Evolutionary conservation across 1,140 invertebrate genomes (phyloP).

Genomic region (Zaprionus nigranus): DNA sequence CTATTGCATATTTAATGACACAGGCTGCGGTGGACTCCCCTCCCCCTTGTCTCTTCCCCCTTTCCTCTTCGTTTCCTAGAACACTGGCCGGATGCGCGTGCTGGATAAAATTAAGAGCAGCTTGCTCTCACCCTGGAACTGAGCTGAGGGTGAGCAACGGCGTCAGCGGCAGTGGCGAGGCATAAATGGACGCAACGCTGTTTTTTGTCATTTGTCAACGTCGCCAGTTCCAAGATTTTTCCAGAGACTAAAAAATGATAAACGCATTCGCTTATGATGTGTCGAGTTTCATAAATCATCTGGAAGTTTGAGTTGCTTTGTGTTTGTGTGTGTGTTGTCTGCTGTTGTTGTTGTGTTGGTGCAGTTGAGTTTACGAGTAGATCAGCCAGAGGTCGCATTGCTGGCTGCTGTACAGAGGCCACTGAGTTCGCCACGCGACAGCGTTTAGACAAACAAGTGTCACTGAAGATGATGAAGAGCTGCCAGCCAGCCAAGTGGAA

Average conservation of each 20-base stretch:
- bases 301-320: conserved; percentile 36
- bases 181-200: conserved; percentile 43
- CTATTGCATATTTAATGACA: conserved; percentile 81
- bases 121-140: conserved; percentile 9
- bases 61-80: conserved; percentile 19
- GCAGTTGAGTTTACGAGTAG: conserved; percentile 42
- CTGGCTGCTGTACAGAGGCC: conserved; percentile 18
- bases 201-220: conserved; percentile 78
- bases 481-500: conserved; percentile 17
- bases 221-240: conserved; percentile 78
- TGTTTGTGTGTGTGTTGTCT: conserved; percentile 22
- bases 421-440: conserved; percentile 73
- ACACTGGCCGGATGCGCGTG: conserved; percentile 66
- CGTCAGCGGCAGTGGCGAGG: conserved; percentile 15
- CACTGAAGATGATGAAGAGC: conserved; percentile 82
- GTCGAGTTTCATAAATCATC: conserved; percentile 80
- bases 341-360: conserved; percentile 2
- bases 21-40: conserved; percentile 23
- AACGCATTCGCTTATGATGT: conserved; percentile 83
- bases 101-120: conserved; percentile 76
- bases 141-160: not conserved
- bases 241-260: conserved; percentile 74
- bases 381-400: conserved; percentile 58
- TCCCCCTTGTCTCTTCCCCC: not conserved
- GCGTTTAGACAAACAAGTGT: conserved; percentile 84